Conservation (phyloP, 2,888 invertebrate species). For the Thereva unica region DNA sequence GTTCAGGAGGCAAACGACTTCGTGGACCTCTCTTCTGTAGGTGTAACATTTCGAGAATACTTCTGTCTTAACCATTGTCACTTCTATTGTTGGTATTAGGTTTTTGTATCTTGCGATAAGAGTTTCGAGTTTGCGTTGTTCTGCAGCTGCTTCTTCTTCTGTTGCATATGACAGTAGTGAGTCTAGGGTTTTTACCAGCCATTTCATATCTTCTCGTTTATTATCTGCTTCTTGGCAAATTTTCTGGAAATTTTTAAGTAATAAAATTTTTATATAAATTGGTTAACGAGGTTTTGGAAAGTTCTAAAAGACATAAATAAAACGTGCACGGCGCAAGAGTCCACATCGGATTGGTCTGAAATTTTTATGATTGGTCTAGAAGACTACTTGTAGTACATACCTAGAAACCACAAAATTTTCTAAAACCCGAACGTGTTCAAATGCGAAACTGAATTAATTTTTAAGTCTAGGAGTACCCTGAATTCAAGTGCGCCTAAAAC, state of each 20-base stretch:
- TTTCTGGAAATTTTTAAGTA: slow-evolving; percentile 62
- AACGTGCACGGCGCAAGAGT: no score
- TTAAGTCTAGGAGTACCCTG: no score
- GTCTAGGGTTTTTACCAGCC: slow-evolving; percentile 90
- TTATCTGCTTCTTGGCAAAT: slow-evolving; percentile 89
- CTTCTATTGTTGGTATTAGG: slow-evolving; percentile 87
- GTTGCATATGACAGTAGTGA: slow-evolving; percentile 81
- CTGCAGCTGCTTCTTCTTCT: slow-evolving; percentile 76
- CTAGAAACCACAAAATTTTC: no score
- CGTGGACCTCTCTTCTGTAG: slow-evolving; percentile 85
- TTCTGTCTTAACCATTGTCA: slow-evolving; percentile 91
- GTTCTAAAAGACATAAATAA: neutral
- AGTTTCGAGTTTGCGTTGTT: slow-evolving; percentile 80
- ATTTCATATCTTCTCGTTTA: slow-evolving; percentile 92
- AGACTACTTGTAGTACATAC: no score
- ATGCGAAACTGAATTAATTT: no score
- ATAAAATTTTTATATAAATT: neutral
- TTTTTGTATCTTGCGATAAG: slow-evolving; percentile 87
- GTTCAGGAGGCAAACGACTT: slow-evolving; percentile 77
- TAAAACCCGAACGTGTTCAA: no score
- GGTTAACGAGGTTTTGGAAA: neutral
- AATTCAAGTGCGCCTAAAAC: no score
- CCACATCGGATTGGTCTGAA: no score
- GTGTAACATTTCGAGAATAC: slow-evolving; percentile 91
- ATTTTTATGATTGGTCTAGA: no score